Evolutionary conservation across 2,797 vertebrate genomes (phyloP).

Genomic region (Gallirallus australis): DNA sequence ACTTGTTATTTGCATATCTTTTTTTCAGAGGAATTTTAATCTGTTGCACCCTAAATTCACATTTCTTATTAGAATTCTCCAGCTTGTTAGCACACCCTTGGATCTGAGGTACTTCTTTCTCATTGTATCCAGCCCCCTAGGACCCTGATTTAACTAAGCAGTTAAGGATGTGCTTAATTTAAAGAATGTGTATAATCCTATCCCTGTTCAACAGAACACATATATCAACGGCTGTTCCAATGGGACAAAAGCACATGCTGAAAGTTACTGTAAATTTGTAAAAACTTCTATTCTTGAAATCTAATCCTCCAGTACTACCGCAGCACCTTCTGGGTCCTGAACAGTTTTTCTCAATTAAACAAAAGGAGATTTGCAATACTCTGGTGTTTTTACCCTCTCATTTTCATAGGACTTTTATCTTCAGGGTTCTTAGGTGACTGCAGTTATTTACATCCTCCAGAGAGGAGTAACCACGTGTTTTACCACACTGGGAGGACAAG

Average conservation of each 20-base stretch:
- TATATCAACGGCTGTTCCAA: neutral
- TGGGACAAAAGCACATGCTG: neutral
- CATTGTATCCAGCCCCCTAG: neutral
- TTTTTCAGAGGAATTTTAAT: slow-evolving; percentile 49
- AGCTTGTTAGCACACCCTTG: slow-evolving; percentile 8
- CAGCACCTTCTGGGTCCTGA: neutral
- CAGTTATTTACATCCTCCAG: neutral
- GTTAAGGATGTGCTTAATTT: slow-evolving; percentile 33
- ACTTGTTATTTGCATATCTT: neutral
- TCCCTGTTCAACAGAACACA: neutral
- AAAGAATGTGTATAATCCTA: slow-evolving; percentile 5
- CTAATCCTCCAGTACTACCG: neutral
- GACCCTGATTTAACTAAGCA: neutral
- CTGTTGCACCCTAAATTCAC: slow-evolving; percentile 10
- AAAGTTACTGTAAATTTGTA: slow-evolving; percentile 18
- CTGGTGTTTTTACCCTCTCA: neutral
- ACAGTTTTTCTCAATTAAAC: neutral
- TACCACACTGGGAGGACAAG: neutral
- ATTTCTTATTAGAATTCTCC: slow-evolving; percentile 2
- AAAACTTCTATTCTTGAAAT: slow-evolving; percentile 13
- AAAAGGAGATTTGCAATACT: neutral
- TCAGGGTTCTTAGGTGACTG: neutral
- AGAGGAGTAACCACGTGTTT: neutral
- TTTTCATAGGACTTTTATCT: neutral
- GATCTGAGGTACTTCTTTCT: neutral